Base-by-base conservation (phyloP, 2,888 invertebrate genomes). In the Cantharis flavilabris region DNA sequence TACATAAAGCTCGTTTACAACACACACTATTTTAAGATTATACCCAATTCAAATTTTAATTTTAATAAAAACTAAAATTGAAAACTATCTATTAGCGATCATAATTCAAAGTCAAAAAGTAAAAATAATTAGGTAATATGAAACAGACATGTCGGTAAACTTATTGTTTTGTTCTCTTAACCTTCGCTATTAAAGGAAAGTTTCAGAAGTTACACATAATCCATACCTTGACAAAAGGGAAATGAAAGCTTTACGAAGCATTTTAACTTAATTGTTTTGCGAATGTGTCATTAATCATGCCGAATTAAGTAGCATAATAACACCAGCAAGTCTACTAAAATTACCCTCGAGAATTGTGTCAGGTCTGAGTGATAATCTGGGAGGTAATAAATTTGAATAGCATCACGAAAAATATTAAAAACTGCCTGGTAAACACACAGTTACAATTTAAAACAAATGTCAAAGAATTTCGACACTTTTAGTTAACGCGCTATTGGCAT, bases 321-420 rank as follows among this genome's bases (percentile, higher is more conserved):
- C 63, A 62, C 71, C 49, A 67, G 67, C 33, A 67, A 65, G 72
- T 67, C 72, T 70, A 20, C 65, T 65, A 65, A 65, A 65, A 62
- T 18, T 33, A 33, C 72, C 65, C 72, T 67, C 23, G 72, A 65
- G 72, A 72, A 72, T 72, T 67, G 65, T 72, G 65, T 72, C 72
- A 72, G 67, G 28, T 72, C 67, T 67, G 33, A 49, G 33, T 67
- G 72, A 72, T 72, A 67, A 72, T 72, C 72, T 30, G 67, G 30
- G n/a, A 65, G 72, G 72, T 67, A 72, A 72, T 72, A 72, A 72
- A 72, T 72, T 72, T 65, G 49, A 72, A 72, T 72, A 72, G 49
- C 72, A 67, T 72, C 65, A 72, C 64, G 67, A 33, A 67, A 23
- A 64, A 49, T 63, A 26, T 33, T 65, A 33, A 72, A 67, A 67